A percentile compares a stretch with the other conserved stretches of the same genome.
Evolutionary conservation across 2,888 invertebrate genomes (phyloP).

Genomic region (Stictocephala bisonia): DNA sequence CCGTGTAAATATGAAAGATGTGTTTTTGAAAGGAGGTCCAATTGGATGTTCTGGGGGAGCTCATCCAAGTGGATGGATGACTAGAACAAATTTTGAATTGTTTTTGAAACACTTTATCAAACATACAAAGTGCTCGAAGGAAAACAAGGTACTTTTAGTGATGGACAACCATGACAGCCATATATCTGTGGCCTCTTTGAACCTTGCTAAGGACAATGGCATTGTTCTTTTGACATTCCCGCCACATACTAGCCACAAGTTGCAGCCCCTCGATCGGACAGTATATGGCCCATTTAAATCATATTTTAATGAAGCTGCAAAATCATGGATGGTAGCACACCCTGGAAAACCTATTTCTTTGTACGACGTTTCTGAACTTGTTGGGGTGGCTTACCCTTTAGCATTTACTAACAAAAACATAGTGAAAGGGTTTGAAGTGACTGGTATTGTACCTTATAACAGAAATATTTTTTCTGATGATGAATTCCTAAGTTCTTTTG

Average conservation of each 20-base stretch:
- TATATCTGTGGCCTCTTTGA: background rate
- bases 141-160: constrained; percentile 15
- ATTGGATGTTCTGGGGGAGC: background rate
- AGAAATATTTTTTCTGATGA: no score
- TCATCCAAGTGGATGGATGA: constrained; percentile 33
- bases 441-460: constrained; percentile 31
- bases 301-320: constrained; percentile 20
- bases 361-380: constrained; percentile 26
- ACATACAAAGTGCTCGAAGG: constrained; percentile 12
- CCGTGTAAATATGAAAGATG: constrained; percentile 34
- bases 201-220: constrained; percentile 30
- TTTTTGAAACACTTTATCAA: constrained; percentile 34
- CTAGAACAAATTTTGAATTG: background rate
- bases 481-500: no score
- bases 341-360: constrained; percentile 23
- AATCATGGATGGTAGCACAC: background rate
- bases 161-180: constrained; percentile 43
- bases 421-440: constrained; percentile 21
- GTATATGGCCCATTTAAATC: constrained; percentile 39
- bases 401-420: constrained; percentile 24
- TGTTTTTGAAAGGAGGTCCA: constrained; percentile 35
- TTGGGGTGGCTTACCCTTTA: background rate
- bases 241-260: constrained; percentile 30
- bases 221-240: constrained; percentile 41
- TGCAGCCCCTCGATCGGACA: constrained; percentile 38